Conservation (phyloP, 2,797 vertebrate genomes). For the Anisognathus igniventris region DNA sequence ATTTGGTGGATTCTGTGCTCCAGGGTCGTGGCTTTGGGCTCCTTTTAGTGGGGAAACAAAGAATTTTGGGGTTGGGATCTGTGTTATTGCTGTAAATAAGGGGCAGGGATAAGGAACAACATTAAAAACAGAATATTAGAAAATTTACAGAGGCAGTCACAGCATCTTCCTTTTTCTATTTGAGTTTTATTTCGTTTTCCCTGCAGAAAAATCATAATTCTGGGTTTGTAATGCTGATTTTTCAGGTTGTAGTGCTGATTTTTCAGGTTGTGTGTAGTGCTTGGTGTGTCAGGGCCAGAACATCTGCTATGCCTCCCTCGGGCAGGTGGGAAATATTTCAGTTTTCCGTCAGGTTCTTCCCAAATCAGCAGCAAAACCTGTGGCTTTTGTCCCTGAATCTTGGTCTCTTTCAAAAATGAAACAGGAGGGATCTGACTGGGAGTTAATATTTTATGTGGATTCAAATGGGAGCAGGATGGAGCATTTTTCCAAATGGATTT, state of each 20-base stretch:
- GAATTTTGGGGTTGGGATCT: neutral
- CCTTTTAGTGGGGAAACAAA: neutral
- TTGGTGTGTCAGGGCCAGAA: neutral
- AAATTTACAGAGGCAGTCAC: neutral
- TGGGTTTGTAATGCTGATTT: neutral
- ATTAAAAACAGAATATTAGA: neutral
- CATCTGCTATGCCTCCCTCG: neutral
- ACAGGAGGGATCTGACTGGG: neutral
- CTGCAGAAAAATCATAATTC: neutral
- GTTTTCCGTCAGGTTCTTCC: neutral
- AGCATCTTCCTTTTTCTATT: neutral
- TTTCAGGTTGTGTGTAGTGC: rapidly evolving
- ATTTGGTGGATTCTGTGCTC: neutral
- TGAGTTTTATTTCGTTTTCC: neutral
- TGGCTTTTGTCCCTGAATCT: rapidly evolving
- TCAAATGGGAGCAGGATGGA: neutral
- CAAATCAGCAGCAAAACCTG: neutral
- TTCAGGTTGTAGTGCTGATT: rapidly evolving
- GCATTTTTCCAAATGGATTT: neutral
- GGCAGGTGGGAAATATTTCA: neutral
- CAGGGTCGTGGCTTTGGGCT: neutral
- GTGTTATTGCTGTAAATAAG: neutral
- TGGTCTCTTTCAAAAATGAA: neutral
- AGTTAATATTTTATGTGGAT: neutral
- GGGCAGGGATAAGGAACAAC: neutral